Percentiles rank a stretch among this genome's conserved stretches.
phyloP scores from a whole-genome alignment of 2,888 invertebrate genomes.

The Eilema sororculum region DNA sequence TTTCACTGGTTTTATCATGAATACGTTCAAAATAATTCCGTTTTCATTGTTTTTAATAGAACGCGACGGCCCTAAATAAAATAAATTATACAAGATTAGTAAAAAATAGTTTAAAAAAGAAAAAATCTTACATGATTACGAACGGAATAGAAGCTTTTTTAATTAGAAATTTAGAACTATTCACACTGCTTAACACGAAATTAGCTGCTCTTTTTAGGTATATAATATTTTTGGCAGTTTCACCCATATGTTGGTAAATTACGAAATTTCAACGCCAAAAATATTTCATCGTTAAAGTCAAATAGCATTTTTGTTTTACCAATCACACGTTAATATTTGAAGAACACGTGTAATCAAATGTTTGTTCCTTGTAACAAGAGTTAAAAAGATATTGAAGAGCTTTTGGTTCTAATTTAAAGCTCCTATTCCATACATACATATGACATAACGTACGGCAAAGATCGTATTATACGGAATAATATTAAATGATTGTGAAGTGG shows the following conservation, averaged over 20 bases:
- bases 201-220: background rate
- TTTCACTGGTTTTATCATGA: background rate
- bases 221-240: too few species aligned
- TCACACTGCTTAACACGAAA: background rate
- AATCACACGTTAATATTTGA: background rate
- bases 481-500: too few species aligned
- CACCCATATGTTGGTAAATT: too few species aligned
- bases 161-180: background rate
- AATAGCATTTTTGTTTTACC: background rate
- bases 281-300: background rate
- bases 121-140: too few species aligned
- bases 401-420: background rate
- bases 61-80: slow-evolving; percentile 11
- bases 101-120: background rate
- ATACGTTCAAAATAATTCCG: background rate
- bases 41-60: background rate
- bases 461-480: background rate
- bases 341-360: background rate
- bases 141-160: slow-evolving; percentile 27
- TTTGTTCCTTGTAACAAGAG: background rate
- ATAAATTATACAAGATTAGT: background rate
- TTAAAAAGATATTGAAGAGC: background rate
- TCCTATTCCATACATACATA: slow-evolving; percentile 1
- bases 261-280: background rate
- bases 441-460: slow-evolving; percentile 3